Evolutionary conservation across 2,797 vertebrate genomes (phyloP), one percentile per base, ranked within the genome.

Genomic region (Calcarius lapponicus): DNA sequence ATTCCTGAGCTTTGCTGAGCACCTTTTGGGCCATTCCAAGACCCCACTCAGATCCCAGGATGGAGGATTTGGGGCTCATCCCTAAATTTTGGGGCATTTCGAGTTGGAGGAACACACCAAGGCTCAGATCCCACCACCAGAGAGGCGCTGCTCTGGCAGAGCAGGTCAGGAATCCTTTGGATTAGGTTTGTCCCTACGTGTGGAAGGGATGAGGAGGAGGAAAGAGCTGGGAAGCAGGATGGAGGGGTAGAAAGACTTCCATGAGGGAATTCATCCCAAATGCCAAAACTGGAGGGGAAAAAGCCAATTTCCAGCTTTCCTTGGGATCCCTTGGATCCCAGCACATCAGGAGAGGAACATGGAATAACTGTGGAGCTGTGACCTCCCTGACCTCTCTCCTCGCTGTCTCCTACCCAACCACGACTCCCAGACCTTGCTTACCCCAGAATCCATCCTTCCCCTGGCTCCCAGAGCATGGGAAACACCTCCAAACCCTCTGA

Each of bases 401-500:
- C n/a, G n/a, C n/a, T n/a, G n/a, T n/a, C n/a, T n/a, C 38, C 71
- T n/a, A 62, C 17, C 14, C 31, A 48, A 17, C 28, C 36, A 1
- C 0, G 0, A 11, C 36, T 28, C 50, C 72, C 78, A 61, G 21
- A 1, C 4, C 0, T 4, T 10, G 26, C 24, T 60, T 4, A 19
- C 13, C 61, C 80, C 21, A 0, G 10, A 2, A 25, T 11, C 56
- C 82, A 64, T 4, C 84, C 60, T 21, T 24, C 5, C 17, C 58
- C 45, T 1, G 1, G 53, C 66, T n/a, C 45, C 45, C 1, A 0
- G 45, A 45, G 56, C 11, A 0, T 45, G 82, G 80, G 62, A 32
- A 85, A 62, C 50, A 45, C 47, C 67, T 91, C 67, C 64, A 36
- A 5, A 38, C 7, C 64, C 57, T 80, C 51, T 9, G 2, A 50